Conservation (phyloP, 2,113 vertebrate genomes). For the Sus scrofa region T2T-Sscrofa CM000812.6:184831501-184832000, state of each 20-base stretch:
- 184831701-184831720: neutral
- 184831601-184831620: neutral
- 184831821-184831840: neutral
- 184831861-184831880: neutral
- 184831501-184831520: neutral
- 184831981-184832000: neutral
- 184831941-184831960: neutral
- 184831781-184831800: neutral
- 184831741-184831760: neutral
- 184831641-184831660: neutral
- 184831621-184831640: neutral
- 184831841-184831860: neutral
- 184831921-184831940: neutral
- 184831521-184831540: neutral
- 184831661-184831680: neutral
- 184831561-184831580: neutral
- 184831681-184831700: neutral
- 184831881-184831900: neutral
- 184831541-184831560: neutral
- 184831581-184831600: neutral
- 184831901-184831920: conserved; percentile 25
- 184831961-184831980: neutral
- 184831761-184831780: neutral
- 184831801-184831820: conserved; percentile 21
- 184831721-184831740: neutral